Evolutionary conservation across 35 echinoderm and acorn worm species (phyloP), one percentile per base, ranked within the genome.

Genomic region (Ptychodera flava): DNA sequence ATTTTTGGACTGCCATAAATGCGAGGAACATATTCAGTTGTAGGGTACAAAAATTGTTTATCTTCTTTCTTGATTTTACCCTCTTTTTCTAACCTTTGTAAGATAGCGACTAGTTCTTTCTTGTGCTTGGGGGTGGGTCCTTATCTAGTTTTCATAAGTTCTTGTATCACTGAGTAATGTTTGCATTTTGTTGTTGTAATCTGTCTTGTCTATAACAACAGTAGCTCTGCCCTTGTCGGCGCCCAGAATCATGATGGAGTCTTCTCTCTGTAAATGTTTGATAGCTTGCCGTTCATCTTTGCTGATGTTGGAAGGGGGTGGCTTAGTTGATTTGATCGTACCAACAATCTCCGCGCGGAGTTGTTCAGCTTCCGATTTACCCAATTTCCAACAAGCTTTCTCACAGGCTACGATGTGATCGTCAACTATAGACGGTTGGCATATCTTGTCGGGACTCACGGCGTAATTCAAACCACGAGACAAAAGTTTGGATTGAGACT

Each of bases 171-270:
- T 30, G 28, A 79, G 78, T 31, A 79, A 30, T 28, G 78, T 79
- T 6, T 79, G 29, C 28, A 79, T 31, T 52, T 85, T 85, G 6
- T 85, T 37, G 38, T 34, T 64, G 38, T 85, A 85, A 33, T 85
- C 83, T 16, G 35, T 53, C 16, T 64, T 37, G 36, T 85, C 36
- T 45, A 85, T 85, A n/a, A 85, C 31, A 37, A 85, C 30, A 1
- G 83, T 85, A 64, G 1, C 32, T 16, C 29, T 85, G 30, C 83
- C 83, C 30, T 85, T 85, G 30, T 85, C 83, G 30, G 83, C 83
- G 1, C 14, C 14, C 2, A 85, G 1, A 85, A 85, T 85, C 0
- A 16, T 2, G 14, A 85, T 85, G 28, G 34, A 53, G 34, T 37
- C 35, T 30, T 85, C 83, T 14, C 1, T 34, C 31, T 64, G 32